A percentile compares a stretch with the other conserved stretches of the same genome.
Evolutionary conservation across 2,888 invertebrate genomes (phyloP).

Genomic region (Antitype chi): DNA sequence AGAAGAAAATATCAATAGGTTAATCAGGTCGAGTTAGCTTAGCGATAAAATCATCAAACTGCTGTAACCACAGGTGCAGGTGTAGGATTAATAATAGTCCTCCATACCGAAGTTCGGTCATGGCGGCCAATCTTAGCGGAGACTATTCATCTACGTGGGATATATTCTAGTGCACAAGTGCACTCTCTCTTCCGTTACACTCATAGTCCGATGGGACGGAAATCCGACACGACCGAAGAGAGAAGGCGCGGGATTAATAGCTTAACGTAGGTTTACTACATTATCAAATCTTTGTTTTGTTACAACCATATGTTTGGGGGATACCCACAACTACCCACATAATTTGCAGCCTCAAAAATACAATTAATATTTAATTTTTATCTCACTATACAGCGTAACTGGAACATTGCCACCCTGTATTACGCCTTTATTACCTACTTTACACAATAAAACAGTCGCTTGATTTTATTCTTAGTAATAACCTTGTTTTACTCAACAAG

Average conservation of each 20-base stretch:
- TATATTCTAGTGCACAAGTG: not conserved
- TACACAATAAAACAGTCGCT: not conserved
- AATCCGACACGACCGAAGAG: not conserved
- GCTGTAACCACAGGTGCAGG: not conserved
- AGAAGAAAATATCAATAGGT: conserved; percentile 25
- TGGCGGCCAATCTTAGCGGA: not conserved
- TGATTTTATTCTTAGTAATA: too few species aligned
- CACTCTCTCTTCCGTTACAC: not conserved
- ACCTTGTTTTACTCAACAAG: too few species aligned
- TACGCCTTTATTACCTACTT: conserved; percentile 1
- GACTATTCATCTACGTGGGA: not conserved
- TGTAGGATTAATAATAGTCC: not conserved
- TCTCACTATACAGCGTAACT: too few species aligned
- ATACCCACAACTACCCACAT: too few species aligned
- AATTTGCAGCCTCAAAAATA: not conserved
- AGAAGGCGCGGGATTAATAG: not conserved
- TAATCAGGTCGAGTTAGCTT: conserved; percentile 8
- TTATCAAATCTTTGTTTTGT: not conserved
- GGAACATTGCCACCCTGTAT: not conserved
- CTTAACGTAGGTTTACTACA: not conserved
- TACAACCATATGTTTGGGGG: not conserved
- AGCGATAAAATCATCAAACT: not conserved
- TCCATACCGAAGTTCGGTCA: not conserved
- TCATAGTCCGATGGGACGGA: not conserved
- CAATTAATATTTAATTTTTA: not conserved